Conservation (phyloP, 2,888 invertebrate genomes). For the Theretra japonica region DNA sequence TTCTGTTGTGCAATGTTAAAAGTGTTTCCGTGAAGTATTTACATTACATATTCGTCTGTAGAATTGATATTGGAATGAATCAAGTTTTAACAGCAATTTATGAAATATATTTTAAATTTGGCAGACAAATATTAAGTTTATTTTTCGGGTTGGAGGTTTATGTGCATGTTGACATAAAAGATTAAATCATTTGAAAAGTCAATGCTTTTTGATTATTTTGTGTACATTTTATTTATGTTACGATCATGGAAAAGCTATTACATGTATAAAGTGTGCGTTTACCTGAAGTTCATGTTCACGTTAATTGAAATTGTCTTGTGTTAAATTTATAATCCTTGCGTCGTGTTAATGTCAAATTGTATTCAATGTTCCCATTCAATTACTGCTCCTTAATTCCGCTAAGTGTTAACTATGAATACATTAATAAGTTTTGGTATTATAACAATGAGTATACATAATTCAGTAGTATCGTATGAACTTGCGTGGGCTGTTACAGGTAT, state of each 20-base stretch:
- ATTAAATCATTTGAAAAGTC: too few species aligned
- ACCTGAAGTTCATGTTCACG: conserved; percentile 42
- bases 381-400: conserved; percentile 43
- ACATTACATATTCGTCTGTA: too few species aligned
- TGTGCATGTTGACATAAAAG: too few species aligned
- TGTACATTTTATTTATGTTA: too few species aligned
- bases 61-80: too few species aligned
- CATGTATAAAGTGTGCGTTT: not conserved
- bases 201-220: too few species aligned
- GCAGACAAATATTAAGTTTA: too few species aligned
- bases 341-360: conserved; percentile 48
- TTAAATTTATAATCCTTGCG: conserved; percentile 54
- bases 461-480: conserved; percentile 14
- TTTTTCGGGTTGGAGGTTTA: too few species aligned
- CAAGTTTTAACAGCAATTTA: too few species aligned
- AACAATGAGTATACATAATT: conserved; percentile 24
- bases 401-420: conserved; percentile 48
- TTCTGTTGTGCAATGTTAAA: not conserved
- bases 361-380: conserved; percentile 37
- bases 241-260: not conserved
- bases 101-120: too few species aligned
- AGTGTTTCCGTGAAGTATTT: not conserved
- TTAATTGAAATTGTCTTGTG: conserved; percentile 52
- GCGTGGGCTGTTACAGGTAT: conserved; percentile 15
- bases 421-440: conserved; percentile 32